Evolutionary conservation across 2,888 invertebrate species (phyloP).

Genomic region (Hedya salicella): DNA sequence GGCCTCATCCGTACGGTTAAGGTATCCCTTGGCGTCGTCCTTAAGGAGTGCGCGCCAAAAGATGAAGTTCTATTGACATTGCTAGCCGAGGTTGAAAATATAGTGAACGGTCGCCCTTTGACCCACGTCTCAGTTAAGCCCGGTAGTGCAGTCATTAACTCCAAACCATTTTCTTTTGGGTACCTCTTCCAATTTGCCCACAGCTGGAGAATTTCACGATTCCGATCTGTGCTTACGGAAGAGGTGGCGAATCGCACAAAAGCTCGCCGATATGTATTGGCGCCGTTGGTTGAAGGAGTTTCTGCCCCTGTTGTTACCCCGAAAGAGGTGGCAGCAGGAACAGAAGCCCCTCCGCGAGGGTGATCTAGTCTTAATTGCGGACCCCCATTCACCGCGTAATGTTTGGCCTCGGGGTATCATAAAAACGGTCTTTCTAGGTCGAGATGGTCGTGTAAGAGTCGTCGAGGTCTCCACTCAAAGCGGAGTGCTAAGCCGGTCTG

Average conservation of each 20-base stretch:
- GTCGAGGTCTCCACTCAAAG: neutral
- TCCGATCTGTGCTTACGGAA: constrained; percentile 29
- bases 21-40: constrained; percentile 7
- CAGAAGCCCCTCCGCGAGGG: neutral
- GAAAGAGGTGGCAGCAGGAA: constrained; percentile 14
- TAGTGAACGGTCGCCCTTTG: constrained; percentile 29
- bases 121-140: constrained; percentile 34
- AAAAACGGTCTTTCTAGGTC: neutral
- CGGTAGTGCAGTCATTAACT: constrained; percentile 34
- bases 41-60: constrained; percentile 16
- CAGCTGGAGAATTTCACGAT: constrained; percentile 33
- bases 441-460: constrained; percentile 8
- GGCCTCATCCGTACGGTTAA: neutral
- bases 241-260: constrained; percentile 44
- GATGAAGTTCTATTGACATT: constrained; percentile 37
- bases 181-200: constrained; percentile 39
- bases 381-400: neutral
- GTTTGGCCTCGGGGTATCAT: constrained; percentile 3
- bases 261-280: constrained; percentile 31
- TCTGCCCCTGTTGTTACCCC: constrained; percentile 6
- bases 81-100: constrained; percentile 42
- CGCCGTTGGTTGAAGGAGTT: constrained; percentile 21
- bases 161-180: constrained; percentile 53
- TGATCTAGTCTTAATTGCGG: constrained; percentile 1
- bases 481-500: neutral